phyloP scores from a whole-genome alignment of 2,888 invertebrate genomes.

The Macaria notata region DNA sequence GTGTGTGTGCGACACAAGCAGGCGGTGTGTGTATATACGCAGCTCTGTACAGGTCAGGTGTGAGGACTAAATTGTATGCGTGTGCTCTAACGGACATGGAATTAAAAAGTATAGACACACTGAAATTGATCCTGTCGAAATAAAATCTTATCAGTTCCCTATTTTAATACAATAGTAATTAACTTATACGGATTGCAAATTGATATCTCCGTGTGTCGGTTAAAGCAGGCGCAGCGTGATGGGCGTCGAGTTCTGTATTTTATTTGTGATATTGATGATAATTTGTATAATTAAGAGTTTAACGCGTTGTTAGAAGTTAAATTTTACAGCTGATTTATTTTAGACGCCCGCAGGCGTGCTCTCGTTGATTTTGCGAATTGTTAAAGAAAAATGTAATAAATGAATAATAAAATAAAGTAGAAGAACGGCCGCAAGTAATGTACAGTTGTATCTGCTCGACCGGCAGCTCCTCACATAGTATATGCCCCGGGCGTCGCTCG shows the following conservation, averaged over 20 bases:
- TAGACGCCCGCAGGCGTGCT: constrained; percentile 17
- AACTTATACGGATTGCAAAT: too few species aligned
- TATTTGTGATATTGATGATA: constrained; percentile 79
- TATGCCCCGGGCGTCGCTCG: too few species aligned
- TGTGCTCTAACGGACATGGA: too few species aligned
- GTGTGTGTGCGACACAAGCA: too few species aligned
- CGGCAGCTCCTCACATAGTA: not conserved
- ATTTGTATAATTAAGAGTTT: constrained; percentile 78
- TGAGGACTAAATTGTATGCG: too few species aligned
- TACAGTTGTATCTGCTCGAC: constrained; percentile 21
- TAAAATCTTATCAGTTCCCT: too few species aligned
- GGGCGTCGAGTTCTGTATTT: constrained; percentile 60
- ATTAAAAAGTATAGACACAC: too few species aligned
- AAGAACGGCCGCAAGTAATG: constrained; percentile 18
- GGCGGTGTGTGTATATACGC: too few species aligned
- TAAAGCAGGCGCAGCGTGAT: constrained; percentile 24
- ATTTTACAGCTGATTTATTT: constrained; percentile 68
- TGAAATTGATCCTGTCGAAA: too few species aligned
- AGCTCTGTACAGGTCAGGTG: too few species aligned
- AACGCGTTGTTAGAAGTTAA: constrained; percentile 71
- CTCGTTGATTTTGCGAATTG: constrained; percentile 29
- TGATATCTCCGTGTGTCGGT: too few species aligned
- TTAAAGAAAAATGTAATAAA: constrained; percentile 16
- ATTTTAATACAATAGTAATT: too few species aligned
- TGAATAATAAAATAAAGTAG: constrained; percentile 19